Evolutionary conservation across 2,113 vertebrate species (phyloP), one percentile per base, ranked within the genome.

Genomic region (Pluvialis apricaria): DNA sequence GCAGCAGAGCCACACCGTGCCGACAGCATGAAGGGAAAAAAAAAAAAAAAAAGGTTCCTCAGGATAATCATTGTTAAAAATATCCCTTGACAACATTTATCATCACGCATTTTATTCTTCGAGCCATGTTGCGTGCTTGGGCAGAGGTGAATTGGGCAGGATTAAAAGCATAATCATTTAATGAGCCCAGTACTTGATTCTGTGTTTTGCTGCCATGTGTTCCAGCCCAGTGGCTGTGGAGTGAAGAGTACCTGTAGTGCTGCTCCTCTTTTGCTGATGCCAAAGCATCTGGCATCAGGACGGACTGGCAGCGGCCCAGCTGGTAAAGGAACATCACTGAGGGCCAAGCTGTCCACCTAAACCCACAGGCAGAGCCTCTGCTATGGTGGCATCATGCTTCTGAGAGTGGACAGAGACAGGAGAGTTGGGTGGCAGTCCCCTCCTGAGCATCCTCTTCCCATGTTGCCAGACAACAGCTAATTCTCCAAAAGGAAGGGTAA

Each of bases 121-220:
- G 10, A 93, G 71, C 25, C n/a, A 52, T 7, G 32, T 10, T 54
- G 78, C 32, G 10, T 40, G 42, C 79, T 82, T 85, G 86, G 86
- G 47, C 76, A 90, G 88, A 92, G 55, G 86, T 91, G 86, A 94
- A 94, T 8, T 60, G 44, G 64, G 61, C 42, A 84, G 83, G 69
- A 96, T 75, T 91, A 90, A 95, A 94, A 89, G 64, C 76, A 40
- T 40, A 81, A 83, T 83, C 16, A 88, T 84, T 86, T 90, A 86
- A 92, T 36, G 14, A 94, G 72, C 36, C 68, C 31, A 52, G 60
- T 78, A 86, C 38, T 92, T 83, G 88, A 90, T 91, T 88, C 70
- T 44, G 75, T 60, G 57, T 86, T 96, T 95, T 94, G 52, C 49
- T 75, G 72, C 79, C 68, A 64, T 13, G n/a, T 62, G 44, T 40